A percentile compares a stretch with the other conserved stretches of the same genome.
These are phyloP conservation scores for Mizuhopecten yessoensis DNA, from an alignment of 1,140 invertebrate species.

Conservation along the genomic window DNA sequence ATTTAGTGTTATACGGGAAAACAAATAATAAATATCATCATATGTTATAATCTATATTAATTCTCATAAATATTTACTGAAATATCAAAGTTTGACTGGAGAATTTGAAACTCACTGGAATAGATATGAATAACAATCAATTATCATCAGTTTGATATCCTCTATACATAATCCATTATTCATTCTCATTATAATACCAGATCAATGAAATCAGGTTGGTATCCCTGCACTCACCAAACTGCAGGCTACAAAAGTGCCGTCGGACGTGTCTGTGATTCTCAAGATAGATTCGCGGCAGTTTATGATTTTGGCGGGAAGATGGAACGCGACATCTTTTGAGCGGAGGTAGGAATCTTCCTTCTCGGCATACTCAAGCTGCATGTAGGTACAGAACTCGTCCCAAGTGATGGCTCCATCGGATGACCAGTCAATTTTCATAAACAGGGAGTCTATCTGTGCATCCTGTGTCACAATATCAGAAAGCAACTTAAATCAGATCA, in stretches of 20 bases:
- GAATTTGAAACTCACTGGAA: too few species aligned
- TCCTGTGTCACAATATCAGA: constrained; percentile 73
- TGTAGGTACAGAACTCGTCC: constrained; percentile 84
- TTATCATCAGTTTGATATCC: too few species aligned
- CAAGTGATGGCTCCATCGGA: constrained; percentile 81
- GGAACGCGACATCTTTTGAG: constrained; percentile 81
- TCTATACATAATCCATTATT: too few species aligned
- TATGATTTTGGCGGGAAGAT: constrained; percentile 81
- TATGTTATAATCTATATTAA: too few species aligned
- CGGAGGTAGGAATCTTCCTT: constrained; percentile 82
- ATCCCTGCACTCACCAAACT: constrained; percentile 78
- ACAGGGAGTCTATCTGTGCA: constrained; percentile 81
- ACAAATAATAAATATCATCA: too few species aligned
- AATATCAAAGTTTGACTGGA: too few species aligned
- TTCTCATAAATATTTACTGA: too few species aligned
- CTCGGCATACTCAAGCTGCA: constrained; percentile 83
- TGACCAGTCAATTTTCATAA: constrained; percentile 83
- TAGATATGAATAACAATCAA: too few species aligned
- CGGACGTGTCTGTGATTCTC: constrained; percentile 77
- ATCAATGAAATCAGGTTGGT: too few species aligned
- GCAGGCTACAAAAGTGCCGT: constrained; percentile 81
- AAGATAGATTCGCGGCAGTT: constrained; percentile 79
- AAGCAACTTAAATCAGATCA: too few species aligned
- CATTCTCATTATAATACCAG: too few species aligned
- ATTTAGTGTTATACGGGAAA: too few species aligned